Evolutionary conservation across 1,140 invertebrate genomes (phyloP).

Genomic region (Brachionus asplanchnoidis): DNA sequence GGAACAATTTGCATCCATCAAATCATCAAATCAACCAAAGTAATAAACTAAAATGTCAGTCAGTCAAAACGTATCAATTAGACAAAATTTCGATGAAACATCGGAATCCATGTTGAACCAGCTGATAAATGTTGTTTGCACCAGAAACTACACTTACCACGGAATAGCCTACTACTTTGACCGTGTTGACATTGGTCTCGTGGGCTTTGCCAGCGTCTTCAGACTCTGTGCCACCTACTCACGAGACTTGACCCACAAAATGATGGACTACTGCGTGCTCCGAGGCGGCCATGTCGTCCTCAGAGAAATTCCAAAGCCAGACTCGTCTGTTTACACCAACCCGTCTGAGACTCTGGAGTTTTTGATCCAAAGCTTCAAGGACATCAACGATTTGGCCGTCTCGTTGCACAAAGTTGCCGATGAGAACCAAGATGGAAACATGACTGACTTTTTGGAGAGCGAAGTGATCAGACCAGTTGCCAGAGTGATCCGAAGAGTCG

Average conservation of each 20-base stretch:
- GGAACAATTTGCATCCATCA: background rate
- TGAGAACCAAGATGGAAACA: background rate
- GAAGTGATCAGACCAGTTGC: background rate
- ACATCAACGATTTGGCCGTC: background rate
- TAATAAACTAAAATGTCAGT: slow-evolving; percentile 15
- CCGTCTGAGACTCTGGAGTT: background rate
- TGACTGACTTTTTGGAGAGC: slow-evolving; percentile 4
- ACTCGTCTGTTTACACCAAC: background rate
- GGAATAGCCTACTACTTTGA: slow-evolving; percentile 66
- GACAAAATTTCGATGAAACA: slow-evolving; percentile 35
- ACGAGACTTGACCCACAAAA: background rate
- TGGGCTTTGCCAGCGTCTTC: slow-evolving; percentile 66
- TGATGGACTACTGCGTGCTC: slow-evolving; percentile 6
- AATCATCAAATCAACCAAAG: background rate
- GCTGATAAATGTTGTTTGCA: background rate
- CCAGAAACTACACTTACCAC: slow-evolving; percentile 10
- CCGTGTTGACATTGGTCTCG: slow-evolving; percentile 67
- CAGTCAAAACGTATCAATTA: slow-evolving; percentile 6
- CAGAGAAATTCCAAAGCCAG: background rate
- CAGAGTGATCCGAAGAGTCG: background rate
- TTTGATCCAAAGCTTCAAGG: background rate
- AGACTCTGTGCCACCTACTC: slow-evolving; percentile 43
- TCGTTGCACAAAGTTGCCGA: background rate
- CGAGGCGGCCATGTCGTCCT: background rate
- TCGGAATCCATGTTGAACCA: background rate